Base-by-base conservation (phyloP, 2,797 vertebrate species). In the Knipowitschia caucasica region DNA sequence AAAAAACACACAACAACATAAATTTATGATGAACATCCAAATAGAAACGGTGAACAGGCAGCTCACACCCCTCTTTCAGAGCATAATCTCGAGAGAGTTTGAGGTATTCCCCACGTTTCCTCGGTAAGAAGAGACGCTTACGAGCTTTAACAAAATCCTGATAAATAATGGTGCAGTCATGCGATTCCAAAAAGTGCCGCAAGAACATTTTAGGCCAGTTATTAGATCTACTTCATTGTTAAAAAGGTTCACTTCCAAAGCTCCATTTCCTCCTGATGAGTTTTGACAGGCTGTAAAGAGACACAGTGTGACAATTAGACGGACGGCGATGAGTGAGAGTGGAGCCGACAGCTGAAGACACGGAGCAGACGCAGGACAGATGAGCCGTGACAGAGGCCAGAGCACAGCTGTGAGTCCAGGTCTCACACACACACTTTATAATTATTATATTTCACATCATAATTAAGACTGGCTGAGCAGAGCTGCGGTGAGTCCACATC, bases 261-360 rank as follows among this genome's bases (percentile, higher is more conserved):
- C 7, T 20, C 11, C 2, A 5, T 4, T 23, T 59, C 29, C 17
- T 7, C 6, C 33, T 50, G 38, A 76, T 52, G 50, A 21, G 21
- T 45, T 53, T 39, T 31, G 60, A 66, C 46, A 47, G 65, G 60
- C 49, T 58, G 33, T 31, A 51, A 39, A 33, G 51, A 40, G 27
- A 11, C 50, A 40, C 8, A 23, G 55, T 47, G 51, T 59, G 8
- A 56, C 47, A 58, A 61, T 70, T 42, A 65, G 40, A 71, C 33
- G 12, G 20, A 38, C 2, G 8, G 49, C 55, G 33, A 24, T 56
- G 64, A 60, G 33, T 24, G 9, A 45, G 59, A 63, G 44, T 34
- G 56, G 61, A 43, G 47, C 51, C 53, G 64, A 64, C 43, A 47
- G 43, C 5, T 38, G 45, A 10, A 36, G 42, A 18, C 15, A 67